Evolutionary conservation across 2,113 vertebrate genomes (phyloP), one percentile per base, ranked within the genome.

Genomic region (Leiothrix lutea): DNA sequence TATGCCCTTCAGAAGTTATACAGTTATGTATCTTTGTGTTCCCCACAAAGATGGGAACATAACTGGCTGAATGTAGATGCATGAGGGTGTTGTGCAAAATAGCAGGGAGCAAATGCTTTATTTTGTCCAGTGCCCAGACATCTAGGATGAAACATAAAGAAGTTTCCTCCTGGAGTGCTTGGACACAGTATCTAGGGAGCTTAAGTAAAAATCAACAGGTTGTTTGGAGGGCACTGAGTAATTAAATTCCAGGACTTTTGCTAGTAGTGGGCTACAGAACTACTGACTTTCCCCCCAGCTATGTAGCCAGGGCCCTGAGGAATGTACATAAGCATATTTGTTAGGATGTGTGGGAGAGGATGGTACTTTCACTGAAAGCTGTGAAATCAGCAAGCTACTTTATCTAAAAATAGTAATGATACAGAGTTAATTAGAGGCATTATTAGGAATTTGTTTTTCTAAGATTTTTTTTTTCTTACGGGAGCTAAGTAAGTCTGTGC

Each of bases 401-500:
- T 94, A 70, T 95, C 78, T 92, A 80, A 82, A n/a, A 95, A 94
- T 91, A 91, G 74, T 91, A 90, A 93, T 47, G 66, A 85, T 62
- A 73, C 29, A 44, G 54, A 73, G 26, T 91, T 95, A 94, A 95
- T 95, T 90, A 94, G 62, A 93, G 21, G 20, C 50, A 80, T 92
- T 80, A 88, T 83, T 90, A 80, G 35, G 40, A 90, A 90, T 86
- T 80, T 0, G 8, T 92, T 86, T 93, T 29, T 70, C 33, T 54
- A 50, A 85, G 29, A 3, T 29, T 35, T 86, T 25, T 66, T 73
- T 48, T 66, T 7, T 60, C 14, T 78, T 79, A 33, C 44, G 84
- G 80, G 48, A 81, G 40, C n/a, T 36, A 81, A 70, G 47, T 53
- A 80, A 75, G 29, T 66, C 61, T 78, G 6, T 40, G 54, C 28